Conservation (phyloP, 1,140 invertebrate genomes). For the Octopus sinensis region DNA sequence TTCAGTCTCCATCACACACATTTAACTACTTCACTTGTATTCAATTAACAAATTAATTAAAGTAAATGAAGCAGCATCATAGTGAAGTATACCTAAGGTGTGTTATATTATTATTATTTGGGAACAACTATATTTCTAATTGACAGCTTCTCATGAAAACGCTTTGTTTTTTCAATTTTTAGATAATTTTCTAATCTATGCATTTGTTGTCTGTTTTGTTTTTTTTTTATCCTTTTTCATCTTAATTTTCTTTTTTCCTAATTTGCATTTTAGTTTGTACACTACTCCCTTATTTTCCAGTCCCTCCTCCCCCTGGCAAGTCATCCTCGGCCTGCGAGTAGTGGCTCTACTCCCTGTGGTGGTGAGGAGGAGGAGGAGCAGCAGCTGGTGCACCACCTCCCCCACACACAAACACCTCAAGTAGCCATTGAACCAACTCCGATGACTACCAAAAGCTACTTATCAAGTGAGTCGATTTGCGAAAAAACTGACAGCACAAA, state of each 20-base stretch:
- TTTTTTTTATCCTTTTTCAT: constrained; percentile 22
- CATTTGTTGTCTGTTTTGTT: background rate
- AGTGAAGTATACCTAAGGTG: no score
- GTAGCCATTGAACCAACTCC: background rate
- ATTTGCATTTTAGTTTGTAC: constrained; percentile 27
- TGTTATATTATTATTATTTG: no score
- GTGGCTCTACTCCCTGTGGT: constrained; percentile 7
- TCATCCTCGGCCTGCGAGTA: background rate
- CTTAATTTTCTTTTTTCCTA: constrained; percentile 23
- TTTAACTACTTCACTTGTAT: no score
- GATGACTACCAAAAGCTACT: background rate
- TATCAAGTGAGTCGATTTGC: constrained; percentile 2
- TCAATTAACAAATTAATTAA: no score
- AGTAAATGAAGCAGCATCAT: no score
- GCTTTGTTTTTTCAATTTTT: no score
- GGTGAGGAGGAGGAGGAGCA: constrained; percentile 2
- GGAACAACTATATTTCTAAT: no score
- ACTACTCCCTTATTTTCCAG: constrained; percentile 26
- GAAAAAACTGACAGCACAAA: background rate
- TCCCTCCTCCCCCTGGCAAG: constrained; percentile 22
- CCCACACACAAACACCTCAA: background rate
- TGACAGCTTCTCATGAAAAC: no score
- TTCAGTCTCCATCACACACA: no score
- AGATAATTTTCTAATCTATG: no score
- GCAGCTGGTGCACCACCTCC: constrained; percentile 6